phyloP scores from a whole-genome alignment of 2,888 invertebrate genomes.

The Acleris laterana region DNA sequence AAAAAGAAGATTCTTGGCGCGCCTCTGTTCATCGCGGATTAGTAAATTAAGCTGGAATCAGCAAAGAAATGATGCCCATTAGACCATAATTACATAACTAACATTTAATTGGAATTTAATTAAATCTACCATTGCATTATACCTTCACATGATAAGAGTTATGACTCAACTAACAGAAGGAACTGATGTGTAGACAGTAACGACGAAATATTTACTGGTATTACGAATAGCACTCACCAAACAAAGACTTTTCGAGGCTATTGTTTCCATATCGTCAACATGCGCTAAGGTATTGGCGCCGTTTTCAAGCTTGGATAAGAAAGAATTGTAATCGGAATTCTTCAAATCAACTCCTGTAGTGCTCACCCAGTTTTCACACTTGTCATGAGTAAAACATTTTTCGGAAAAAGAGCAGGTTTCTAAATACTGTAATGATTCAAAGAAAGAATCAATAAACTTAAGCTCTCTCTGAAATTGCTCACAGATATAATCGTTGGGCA shows the following conservation, averaged over 20 bases:
- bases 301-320: constrained; percentile 69
- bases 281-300: constrained; percentile 46
- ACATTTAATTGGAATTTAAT: background rate
- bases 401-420: constrained; percentile 67
- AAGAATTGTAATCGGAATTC: constrained; percentile 61
- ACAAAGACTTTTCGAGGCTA: constrained; percentile 80
- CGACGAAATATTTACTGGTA: constrained; percentile 65
- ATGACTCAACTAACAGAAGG: constrained; percentile 38
- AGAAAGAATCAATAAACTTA: constrained; percentile 79
- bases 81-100: constrained; percentile 7
- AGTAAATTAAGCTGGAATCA: constrained; percentile 77
- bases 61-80: constrained; percentile 35
- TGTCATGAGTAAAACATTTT: constrained; percentile 57
- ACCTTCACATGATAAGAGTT: constrained; percentile 32
- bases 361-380: constrained; percentile 59
- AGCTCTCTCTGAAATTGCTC: constrained; percentile 78
- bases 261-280: constrained; percentile 72
- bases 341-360: constrained; percentile 58
- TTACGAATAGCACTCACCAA: constrained; percentile 76
- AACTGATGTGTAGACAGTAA: constrained; percentile 40
- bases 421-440: constrained; percentile 76
- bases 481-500: constrained; percentile 67
- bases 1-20: constrained; percentile 76
- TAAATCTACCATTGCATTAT: constrained; percentile 35
- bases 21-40: constrained; percentile 79